A percentile compares a stretch with the other conserved stretches of the same genome.
Conservation (phyloP, 2,797 vertebrate genomes). For the Thripadectes ignobilis region DNA sequence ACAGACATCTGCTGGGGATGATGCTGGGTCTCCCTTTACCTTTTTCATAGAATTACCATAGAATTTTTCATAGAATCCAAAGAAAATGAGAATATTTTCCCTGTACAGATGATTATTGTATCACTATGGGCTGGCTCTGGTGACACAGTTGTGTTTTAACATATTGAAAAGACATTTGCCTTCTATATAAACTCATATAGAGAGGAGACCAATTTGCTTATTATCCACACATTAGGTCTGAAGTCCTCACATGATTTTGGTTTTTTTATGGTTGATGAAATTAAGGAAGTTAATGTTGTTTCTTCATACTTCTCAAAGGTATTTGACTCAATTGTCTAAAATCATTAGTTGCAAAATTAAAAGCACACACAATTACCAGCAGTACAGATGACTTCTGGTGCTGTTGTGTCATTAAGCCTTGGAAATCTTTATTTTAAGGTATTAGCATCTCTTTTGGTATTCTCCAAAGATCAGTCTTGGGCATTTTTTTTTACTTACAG, state of each 20-base stretch:
- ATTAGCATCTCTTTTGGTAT: not conserved
- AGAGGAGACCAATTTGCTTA: not conserved
- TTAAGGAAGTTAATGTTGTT: not conserved
- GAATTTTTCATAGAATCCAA: too few relatives aligned
- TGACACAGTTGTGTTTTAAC: not conserved
- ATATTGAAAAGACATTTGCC: not conserved
- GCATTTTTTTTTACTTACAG: constrained; percentile 3
- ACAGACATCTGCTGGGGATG: not conserved
- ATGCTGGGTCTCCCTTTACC: not conserved
- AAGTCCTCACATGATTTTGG: not conserved
- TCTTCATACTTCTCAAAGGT: not conserved
- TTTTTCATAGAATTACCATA: not conserved
- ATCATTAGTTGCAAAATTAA: constrained; percentile 33
- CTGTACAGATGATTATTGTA: not conserved
- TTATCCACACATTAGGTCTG: not conserved
- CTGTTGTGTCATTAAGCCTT: not conserved
- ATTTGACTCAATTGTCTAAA: constrained; percentile 7
- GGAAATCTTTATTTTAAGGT: not conserved
- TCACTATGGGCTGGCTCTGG: not conserved
- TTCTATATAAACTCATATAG: not conserved
- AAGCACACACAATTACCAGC: not conserved
- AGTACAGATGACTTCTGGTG: not conserved
- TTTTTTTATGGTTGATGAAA: not conserved
- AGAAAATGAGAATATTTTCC: not conserved
- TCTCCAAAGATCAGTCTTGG: not conserved